Percentiles rank a stretch among this genome's conserved stretches.
Evolutionary conservation across 2,888 invertebrate genomes (phyloP).

Genomic region (Chouioia cunea): DNA sequence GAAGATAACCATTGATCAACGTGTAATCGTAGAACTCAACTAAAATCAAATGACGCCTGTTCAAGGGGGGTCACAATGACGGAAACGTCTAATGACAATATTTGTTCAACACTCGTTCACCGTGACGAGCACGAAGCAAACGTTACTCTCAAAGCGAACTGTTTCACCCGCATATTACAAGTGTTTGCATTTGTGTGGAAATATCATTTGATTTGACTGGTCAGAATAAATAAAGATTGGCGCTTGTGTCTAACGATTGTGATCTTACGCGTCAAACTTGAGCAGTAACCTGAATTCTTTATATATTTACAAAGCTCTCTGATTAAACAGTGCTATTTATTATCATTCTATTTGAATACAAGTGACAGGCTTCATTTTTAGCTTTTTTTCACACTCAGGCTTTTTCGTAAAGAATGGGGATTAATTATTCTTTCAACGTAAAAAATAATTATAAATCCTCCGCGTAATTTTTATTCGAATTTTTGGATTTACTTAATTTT

Average conservation of each 20-base stretch:
- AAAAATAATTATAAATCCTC: no score
- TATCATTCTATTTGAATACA: no score
- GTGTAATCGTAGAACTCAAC: constrained; percentile 16
- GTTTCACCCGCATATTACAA: not conserved
- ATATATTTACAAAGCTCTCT: constrained; percentile 23
- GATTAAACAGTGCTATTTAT: not conserved
- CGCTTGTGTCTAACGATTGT: constrained; percentile 22
- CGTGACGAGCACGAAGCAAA: constrained; percentile 12
- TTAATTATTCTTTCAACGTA: no score
- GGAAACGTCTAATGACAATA: constrained; percentile 40
- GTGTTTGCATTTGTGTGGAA: constrained; percentile 22
- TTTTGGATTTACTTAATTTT: no score
- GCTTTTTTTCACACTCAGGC: no score
- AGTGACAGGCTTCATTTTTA: no score
- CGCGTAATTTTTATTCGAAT: no score
- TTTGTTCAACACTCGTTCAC: constrained; percentile 36
- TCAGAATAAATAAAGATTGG: constrained; percentile 13
- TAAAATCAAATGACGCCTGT: constrained; percentile 8
- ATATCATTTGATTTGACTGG: constrained; percentile 30
- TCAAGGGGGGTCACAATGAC: constrained; percentile 24
- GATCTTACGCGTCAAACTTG: constrained; percentile 11
- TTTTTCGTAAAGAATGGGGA: no score
- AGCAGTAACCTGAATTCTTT: constrained; percentile 12
- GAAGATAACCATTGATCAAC: no score
- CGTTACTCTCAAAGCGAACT: not conserved